phyloP scores from a whole-genome alignment of 2,797 vertebrate species.

The Phyllotis vaccarum region DNA sequence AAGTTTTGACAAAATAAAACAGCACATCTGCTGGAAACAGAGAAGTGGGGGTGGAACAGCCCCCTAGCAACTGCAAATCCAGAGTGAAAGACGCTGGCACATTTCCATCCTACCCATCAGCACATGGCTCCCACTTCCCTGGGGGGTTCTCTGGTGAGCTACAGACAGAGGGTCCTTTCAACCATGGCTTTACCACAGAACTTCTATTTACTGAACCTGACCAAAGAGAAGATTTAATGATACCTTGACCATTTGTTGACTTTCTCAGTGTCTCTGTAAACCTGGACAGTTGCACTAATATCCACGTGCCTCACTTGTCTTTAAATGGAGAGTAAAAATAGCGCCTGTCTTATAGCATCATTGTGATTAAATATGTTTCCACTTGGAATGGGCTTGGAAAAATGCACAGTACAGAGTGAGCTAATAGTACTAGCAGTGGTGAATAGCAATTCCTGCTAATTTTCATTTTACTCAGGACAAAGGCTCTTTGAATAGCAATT shows the following conservation, averaged over 20 bases:
- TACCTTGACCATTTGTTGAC: neutral
- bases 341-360: neutral
- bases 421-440: neutral
- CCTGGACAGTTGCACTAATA: neutral
- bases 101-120: neutral
- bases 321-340: neutral
- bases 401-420: neutral
- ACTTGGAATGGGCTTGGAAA: neutral
- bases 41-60: neutral
- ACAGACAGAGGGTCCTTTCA: neutral
- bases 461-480: neutral
- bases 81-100: neutral
- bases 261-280: neutral
- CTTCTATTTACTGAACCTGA: neutral
- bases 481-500: neutral
- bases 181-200: neutral
- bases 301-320: neutral
- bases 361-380: neutral
- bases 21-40: neutral
- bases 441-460: neutral
- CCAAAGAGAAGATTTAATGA: neutral
- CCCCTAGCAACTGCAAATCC: neutral
- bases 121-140: neutral
- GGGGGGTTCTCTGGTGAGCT: neutral
- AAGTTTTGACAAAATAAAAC: conserved; percentile 32